Evolutionary conservation across 2,797 vertebrate species (phyloP).

Genomic region (Adelosebastes latens): DNA sequence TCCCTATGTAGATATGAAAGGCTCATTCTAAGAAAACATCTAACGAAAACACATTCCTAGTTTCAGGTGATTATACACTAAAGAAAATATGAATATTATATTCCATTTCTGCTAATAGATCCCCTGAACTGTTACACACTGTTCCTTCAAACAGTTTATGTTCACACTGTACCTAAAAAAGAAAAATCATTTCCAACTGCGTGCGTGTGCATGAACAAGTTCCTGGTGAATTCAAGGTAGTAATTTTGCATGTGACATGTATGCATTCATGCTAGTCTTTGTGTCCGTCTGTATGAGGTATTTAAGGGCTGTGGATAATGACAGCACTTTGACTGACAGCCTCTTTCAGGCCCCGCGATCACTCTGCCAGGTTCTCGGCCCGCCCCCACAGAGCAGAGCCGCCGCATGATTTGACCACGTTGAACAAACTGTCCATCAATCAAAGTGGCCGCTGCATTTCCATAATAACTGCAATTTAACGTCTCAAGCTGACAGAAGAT

Average conservation of each 20-base stretch:
- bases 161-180: neutral
- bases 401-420: slow-evolving; percentile 24
- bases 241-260: neutral
- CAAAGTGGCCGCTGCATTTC: slow-evolving; percentile 27
- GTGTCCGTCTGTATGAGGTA: neutral
- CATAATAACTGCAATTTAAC: slow-evolving; percentile 49
- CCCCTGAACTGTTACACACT: too few relatives aligned
- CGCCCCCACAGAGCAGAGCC: slow-evolving; percentile 11
- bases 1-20: too few relatives aligned
- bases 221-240: neutral
- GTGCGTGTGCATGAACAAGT: neutral
- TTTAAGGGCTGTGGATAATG: slow-evolving; percentile 9
- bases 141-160: too few relatives aligned
- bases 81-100: too few relatives aligned
- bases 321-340: slow-evolving; percentile 55
- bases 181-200: neutral
- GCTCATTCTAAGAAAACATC: too few relatives aligned
- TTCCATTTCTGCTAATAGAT: too few relatives aligned
- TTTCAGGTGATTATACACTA: too few relatives aligned
- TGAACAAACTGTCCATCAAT: slow-evolving; percentile 43
- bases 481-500: slow-evolving; percentile 12
- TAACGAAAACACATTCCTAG: too few relatives aligned
- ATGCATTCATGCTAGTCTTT: neutral
- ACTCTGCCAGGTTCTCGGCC: slow-evolving; percentile 23
- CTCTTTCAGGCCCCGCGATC: slow-evolving; percentile 31